Conservation (phyloP, 2,113 vertebrate species). For the Craseonycteris thonglongyai region DNA sequence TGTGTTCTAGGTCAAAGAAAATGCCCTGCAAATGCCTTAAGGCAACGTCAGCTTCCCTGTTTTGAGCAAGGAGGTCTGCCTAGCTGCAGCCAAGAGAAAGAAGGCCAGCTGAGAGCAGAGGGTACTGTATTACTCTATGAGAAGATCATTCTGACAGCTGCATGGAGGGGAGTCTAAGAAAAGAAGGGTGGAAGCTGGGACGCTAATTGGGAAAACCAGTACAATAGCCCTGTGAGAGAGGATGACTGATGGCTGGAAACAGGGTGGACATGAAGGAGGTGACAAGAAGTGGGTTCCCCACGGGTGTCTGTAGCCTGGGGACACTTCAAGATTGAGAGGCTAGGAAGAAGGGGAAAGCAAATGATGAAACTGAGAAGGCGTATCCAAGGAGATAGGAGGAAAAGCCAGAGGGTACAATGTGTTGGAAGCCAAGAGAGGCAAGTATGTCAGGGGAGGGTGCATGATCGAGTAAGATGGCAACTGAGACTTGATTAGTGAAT, state of each 20-base stretch:
- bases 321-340: background rate
- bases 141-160: background rate
- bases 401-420: background rate
- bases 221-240: background rate
- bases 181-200: background rate
- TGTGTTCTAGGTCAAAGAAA: background rate
- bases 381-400: no score
- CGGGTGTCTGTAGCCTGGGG: background rate
- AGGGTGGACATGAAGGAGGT: no score
- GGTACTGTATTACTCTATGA: background rate
- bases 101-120: background rate
- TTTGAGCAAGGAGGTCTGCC: background rate
- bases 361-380: background rate
- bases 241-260: background rate
- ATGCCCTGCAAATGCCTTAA: background rate
- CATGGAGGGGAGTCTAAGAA: background rate
- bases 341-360: background rate
- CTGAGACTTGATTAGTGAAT: background rate
- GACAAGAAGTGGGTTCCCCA: background rate
- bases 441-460: background rate
- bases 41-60: background rate
- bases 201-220: background rate
- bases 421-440: background rate
- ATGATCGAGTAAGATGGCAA: background rate
- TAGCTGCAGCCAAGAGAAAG: no score